Conservation (phyloP, 2,888 invertebrate species). For the Gortyna flavago region DNA sequence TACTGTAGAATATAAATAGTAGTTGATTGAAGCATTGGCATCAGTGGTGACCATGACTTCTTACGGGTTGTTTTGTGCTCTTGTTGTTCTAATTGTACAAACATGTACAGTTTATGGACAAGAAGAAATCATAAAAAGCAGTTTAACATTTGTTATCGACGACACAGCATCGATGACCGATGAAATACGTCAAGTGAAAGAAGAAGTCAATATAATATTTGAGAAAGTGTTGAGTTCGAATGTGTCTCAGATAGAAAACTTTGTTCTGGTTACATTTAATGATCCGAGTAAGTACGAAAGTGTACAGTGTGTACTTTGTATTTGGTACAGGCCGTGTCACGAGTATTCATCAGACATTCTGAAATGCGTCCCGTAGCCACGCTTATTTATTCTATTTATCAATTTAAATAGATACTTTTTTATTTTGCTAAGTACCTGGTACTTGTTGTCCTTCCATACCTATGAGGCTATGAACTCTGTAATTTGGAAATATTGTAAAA, state of each 20-base stretch:
- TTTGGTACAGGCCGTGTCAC: too few species aligned
- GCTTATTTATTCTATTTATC: neutral
- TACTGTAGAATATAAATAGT: conserved; percentile 17
- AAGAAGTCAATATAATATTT: conserved; percentile 73
- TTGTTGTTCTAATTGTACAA: conserved; percentile 20
- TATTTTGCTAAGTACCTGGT: neutral
- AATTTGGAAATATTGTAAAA: neutral
- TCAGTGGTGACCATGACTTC: conserved; percentile 47
- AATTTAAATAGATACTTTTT: neutral
- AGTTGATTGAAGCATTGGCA: neutral
- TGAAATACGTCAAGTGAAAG: conserved; percentile 77
- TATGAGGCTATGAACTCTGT: neutral
- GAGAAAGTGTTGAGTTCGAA: conserved; percentile 75
- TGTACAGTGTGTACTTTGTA: too few species aligned
- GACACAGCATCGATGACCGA: conserved; percentile 77
- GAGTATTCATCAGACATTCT: too few species aligned
- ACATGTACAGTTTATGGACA: conserved; percentile 40
- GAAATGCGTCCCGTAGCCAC: too few species aligned
- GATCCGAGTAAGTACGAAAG: conserved; percentile 77
- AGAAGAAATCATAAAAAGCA: conserved; percentile 70
- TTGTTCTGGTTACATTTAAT: conserved; percentile 81
- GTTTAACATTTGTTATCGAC: conserved; percentile 81
- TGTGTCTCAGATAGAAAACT: conserved; percentile 77
- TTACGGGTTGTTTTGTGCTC: neutral
- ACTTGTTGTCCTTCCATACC: neutral